Evolutionary conservation across 2,113 vertebrate species (phyloP).

Genomic region (Hippocampus comes): DNA sequence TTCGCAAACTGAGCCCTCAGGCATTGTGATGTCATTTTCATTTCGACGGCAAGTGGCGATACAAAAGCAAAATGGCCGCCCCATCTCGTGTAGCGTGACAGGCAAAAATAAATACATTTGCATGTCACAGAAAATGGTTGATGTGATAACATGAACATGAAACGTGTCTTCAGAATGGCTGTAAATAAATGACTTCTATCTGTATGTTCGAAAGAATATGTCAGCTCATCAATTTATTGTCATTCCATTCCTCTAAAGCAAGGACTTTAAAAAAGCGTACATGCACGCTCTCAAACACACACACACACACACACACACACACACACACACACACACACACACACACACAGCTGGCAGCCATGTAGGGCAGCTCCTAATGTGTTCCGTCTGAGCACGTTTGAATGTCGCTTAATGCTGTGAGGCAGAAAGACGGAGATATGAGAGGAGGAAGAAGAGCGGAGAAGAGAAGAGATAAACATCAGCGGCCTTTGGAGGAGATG

Average conservation of each 20-base stretch:
- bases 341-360: conserved; percentile 57
- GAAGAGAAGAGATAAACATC: conserved; percentile 51
- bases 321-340: conserved; percentile 27
- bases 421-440: conserved; percentile 56
- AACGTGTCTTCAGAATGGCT: not conserved
- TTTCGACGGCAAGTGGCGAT: no score
- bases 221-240: conserved; percentile 9
- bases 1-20: no score
- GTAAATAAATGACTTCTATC: not conserved
- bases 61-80: not conserved
- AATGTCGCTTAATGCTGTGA: conserved; percentile 53
- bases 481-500: conserved; percentile 55
- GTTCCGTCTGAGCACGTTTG: conserved; percentile 66
- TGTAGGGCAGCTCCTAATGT: conserved; percentile 65
- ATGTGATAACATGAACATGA: not conserved
- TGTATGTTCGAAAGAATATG: not conserved
- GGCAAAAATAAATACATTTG: not conserved
- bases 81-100: not conserved
- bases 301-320: conserved; percentile 38
- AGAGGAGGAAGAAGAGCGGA: conserved; percentile 23
- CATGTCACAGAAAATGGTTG: not conserved
- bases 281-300: conserved; percentile 22
- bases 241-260: not conserved
- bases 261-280: not conserved
- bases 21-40: no score